phyloP scores from a whole-genome alignment of 2,797 vertebrate species.

The Rhinella marina region DNA sequence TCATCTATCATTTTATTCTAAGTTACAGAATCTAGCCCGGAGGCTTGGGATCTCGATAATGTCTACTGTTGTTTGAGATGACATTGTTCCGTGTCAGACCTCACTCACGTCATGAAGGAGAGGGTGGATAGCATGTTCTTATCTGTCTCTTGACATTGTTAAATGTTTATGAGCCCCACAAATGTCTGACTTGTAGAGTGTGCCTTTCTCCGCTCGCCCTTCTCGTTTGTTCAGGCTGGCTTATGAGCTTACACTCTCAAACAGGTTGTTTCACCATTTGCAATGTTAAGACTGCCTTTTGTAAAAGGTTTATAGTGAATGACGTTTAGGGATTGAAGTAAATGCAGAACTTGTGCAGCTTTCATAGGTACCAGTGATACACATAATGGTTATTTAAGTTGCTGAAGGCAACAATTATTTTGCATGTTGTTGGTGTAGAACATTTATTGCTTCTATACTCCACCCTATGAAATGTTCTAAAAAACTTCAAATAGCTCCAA shows the following conservation, averaged over 20 bases:
- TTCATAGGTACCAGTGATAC: background rate
- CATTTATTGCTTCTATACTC: background rate
- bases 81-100: slow-evolving; percentile 1
- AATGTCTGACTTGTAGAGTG: background rate
- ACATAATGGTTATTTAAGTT: slow-evolving; percentile 30
- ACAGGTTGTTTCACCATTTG: slow-evolving; percentile 35
- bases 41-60: background rate
- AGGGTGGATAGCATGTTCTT: background rate
- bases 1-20: background rate
- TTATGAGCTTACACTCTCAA: slow-evolving; percentile 35
- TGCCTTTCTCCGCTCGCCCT: background rate
- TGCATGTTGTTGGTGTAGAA: background rate
- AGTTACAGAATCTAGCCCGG: background rate
- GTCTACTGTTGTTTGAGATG: background rate
- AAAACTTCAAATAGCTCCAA: background rate
- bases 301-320: slow-evolving; percentile 31
- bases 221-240: background rate
- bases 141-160: slow-evolving; percentile 53
- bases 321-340: slow-evolving; percentile 6
- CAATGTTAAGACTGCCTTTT: slow-evolving; percentile 22
- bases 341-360: slow-evolving; percentile 12
- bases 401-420: slow-evolving; percentile 1
- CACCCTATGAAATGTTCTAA: background rate
- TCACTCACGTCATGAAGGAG: background rate
- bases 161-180: slow-evolving; percentile 32